phyloP scores from a whole-genome alignment of 2,797 vertebrate genomes.

The Coreius guichenoti region DNA sequence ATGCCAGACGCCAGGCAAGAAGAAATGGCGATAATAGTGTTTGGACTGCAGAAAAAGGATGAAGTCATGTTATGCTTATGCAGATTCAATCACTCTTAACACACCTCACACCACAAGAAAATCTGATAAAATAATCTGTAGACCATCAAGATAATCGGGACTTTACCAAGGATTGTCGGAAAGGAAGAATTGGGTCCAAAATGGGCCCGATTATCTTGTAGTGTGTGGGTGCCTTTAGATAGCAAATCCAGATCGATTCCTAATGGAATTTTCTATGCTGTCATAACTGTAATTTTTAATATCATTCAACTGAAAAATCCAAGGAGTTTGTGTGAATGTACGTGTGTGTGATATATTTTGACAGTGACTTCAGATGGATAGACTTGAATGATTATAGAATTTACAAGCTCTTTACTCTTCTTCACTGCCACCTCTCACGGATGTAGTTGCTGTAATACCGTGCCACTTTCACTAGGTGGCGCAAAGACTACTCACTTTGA shows the following conservation, averaged over 20 bases:
- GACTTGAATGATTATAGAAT: background rate
- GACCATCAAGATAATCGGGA: background rate
- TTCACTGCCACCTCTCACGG: constrained; percentile 44
- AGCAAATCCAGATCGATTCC: constrained; percentile 49
- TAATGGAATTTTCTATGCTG: constrained; percentile 41
- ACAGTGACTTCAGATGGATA: constrained; percentile 28
- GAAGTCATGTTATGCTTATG: no score
- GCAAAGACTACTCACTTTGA: constrained; percentile 21
- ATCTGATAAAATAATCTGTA: no score
- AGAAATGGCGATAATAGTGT: no score
- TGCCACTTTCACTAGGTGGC: constrained; percentile 48
- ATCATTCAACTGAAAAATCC: constrained; percentile 45
- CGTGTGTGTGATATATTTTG: constrained; percentile 27
- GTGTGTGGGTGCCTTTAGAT: background rate
- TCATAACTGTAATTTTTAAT: constrained; percentile 40
- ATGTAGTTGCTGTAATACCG: constrained; percentile 36
- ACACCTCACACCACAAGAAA: no score
- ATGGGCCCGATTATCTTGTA: background rate
- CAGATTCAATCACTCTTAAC: no score
- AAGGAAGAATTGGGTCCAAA: background rate
- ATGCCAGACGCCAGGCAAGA: no score
- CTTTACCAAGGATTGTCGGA: background rate
- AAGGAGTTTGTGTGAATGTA: constrained; percentile 38
- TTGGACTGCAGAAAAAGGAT: no score
- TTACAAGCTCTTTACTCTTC: constrained; percentile 28